These are phyloP conservation scores for Rallus crepitans DNA, from an alignment of 2,797 vertebrate genomes.

Conservation along the genomic window DNA sequence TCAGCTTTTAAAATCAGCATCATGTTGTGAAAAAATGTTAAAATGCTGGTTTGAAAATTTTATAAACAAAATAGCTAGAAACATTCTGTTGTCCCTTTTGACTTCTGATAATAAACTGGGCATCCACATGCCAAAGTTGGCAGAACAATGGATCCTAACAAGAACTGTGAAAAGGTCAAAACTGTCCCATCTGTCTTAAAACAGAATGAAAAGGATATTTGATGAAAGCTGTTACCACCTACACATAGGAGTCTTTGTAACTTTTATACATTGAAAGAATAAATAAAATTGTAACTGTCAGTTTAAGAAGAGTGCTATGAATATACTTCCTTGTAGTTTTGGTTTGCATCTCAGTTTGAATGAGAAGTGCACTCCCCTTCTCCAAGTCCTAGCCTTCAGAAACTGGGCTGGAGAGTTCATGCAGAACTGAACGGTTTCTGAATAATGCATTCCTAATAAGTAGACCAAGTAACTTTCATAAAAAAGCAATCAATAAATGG, in stretches of 20 bases:
- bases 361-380: background rate
- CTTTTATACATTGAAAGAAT: background rate
- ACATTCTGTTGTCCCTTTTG: background rate
- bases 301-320: background rate
- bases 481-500: background rate
- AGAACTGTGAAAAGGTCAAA: conserved; percentile 26
- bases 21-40: background rate
- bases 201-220: conserved; percentile 2
- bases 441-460: background rate
- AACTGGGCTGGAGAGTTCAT: background rate
- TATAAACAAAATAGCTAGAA: background rate
- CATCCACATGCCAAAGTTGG: background rate
- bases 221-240: background rate
- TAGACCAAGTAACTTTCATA: background rate
- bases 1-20: background rate
- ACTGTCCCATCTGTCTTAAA: background rate
- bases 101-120: background rate
- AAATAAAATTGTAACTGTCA: background rate
- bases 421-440: background rate
- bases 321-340: background rate
- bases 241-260: background rate
- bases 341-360: background rate
- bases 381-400: background rate
- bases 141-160: background rate
- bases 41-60: background rate